Evolutionary conservation across 1,140 invertebrate species (phyloP), one percentile per base, ranked within the genome.

Genomic region (Drosophila lacteicornis): DNA sequence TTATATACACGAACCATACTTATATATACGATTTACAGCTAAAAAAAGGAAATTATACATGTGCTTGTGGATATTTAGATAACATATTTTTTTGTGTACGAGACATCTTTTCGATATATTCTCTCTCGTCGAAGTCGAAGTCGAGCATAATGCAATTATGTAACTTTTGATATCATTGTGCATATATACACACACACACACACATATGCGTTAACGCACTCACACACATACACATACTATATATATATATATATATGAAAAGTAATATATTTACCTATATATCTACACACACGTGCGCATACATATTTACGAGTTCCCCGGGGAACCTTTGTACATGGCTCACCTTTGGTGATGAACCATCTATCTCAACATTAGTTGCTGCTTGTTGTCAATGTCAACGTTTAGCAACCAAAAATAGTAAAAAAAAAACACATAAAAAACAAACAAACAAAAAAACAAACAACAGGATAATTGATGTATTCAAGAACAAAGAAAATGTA

Each of bases 1-100:
- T 55, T 55, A 38, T 73, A 71, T 51, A 74, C 27, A 71, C 43
- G 42, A 60, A 45, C 49, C 45, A 80, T 80, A 75, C 46, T 75
- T 75, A 80, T 80, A 80, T 80, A 80, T 80, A 77, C 79, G 79
- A 82, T 82, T 77, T 77, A 78, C 59, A 80, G 60, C 53, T 58
- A 60, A 33, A 62, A 75, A 74, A 36, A 36, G 4, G 33, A 36
- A 36, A 11, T 61, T 62, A 62, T 74, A 74, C 40, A 60, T 73
- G 55, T 51, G 56, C 46, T 55, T 68, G 51, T 47, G 51, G 38
- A 45, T 69, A 57, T 71, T 49, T 40, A 70, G 47, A 45, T 42
- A 42, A 22, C 25, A 43, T 67, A 63, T 70, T 71, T 73, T 70
- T 60, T 73, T 25, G 55, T 30, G 47, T 46, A 30, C 59, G 25